Base-by-base conservation (phyloP, 2,113 vertebrate genomes). In the Trematomus loennbergii region DNA sequence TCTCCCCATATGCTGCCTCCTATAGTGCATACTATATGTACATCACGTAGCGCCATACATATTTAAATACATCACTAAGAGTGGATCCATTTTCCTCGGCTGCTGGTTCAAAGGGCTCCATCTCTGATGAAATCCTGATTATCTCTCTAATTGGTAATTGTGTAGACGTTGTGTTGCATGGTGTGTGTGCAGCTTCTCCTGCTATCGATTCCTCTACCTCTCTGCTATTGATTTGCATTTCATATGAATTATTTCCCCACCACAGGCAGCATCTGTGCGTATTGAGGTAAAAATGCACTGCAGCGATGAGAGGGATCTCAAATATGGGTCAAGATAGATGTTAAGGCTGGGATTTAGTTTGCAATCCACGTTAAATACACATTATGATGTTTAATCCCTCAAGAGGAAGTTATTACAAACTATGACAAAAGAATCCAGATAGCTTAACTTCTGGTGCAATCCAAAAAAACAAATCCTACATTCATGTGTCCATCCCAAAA, bases 321-420 rank as follows among this genome's bases (percentile, higher is more conserved):
- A 74, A 94, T 81, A 45, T 87, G 72, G 92, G 83, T 86, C 88
- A 88, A 92, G 88, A 90, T 81, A 22, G 75, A 90, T 75, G 80
- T 82, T 78, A 79, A 79, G 79, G 75, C 79, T 46, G 18, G 82
- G 90, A 92, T 94, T 94, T 91, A 81, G 85, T 85, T 83, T 82
- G 63, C 68, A 86, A 72, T 92, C 82, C 86, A 86, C 33, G 22
- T 84, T 81, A 75, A 87, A 83, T 85, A 73, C 73, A 86, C 73
- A 79, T 78, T 61, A 83, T 85, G 67, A 87, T 84, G 63, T 83
- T 80, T 92, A 90, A 92, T 90, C 92, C 84, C 75, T 77, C 78
- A 57, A 75, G 76, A 76, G 85, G 58, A 87, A 87, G 65, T 87
- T 88, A 76, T 79, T 88, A 78, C 79, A 75, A 82, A 75, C 72